Evolutionary conservation across 2,113 vertebrate species (phyloP).

Genomic region (Elephas maximus): DNA sequence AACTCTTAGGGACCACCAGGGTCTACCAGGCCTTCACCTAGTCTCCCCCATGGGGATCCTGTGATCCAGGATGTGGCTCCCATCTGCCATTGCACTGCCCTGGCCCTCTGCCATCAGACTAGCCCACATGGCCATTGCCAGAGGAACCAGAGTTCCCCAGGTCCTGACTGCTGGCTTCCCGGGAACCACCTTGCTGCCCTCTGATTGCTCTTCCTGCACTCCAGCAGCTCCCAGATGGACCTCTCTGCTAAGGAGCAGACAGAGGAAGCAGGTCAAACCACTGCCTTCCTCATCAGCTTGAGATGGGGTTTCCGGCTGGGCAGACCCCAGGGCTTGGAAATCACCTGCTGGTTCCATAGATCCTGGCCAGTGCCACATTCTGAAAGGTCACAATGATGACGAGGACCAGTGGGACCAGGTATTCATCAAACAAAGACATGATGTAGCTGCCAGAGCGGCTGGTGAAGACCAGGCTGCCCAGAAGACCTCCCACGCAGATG

Average conservation of each 20-base stretch:
- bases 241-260: constrained; percentile 71
- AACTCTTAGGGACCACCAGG: neutral
- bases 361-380: constrained; percentile 92
- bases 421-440: constrained; percentile 92
- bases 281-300: neutral
- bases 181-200: neutral
- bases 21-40: neutral
- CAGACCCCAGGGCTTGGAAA: no score
- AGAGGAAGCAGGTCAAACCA: no score
- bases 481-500: constrained; percentile 89
- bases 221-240: constrained; percentile 78
- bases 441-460: constrained; percentile 93
- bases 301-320: neutral
- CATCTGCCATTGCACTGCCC: rapidly evolving
- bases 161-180: neutral
- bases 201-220: rapidly evolving
- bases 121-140: neutral
- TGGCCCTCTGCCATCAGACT: neutral
- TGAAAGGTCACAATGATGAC: constrained; percentile 91
- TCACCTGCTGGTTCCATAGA: constrained; percentile 92
- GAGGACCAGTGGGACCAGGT: constrained; percentile 92
- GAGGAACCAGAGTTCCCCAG: neutral
- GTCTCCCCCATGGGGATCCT: neutral
- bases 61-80: neutral
- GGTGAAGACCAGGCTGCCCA: constrained; percentile 92